Base-by-base conservation (phyloP, 1,140 invertebrate genomes). In the Drosophila bifasciata region DNA sequence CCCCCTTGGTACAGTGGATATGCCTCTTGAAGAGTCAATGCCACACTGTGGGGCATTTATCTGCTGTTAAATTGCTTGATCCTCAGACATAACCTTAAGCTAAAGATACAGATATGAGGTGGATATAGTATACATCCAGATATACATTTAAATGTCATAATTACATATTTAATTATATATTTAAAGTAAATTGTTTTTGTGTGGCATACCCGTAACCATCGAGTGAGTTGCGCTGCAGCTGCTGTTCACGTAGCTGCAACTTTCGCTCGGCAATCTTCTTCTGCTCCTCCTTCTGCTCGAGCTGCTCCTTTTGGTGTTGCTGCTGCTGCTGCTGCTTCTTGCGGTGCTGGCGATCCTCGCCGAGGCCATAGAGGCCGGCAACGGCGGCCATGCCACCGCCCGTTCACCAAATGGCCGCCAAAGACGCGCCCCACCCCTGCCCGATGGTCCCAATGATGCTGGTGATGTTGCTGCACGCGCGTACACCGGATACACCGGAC, bases 271-370 rank as follows among this genome's bases (percentile, higher is more conserved):
- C 89, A 25, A 91, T 81, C 53, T 90, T 91, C 62, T 90, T 91
- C 46, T 91, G 89, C 69, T 91, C 86, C 57, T 91, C 89, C 71
- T 91, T 91, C 39, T 91, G 89, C 67, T 91, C 88, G 53, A 89
- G 90, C 58, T 90, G 90, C 46, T 91, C 90, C 57, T 79, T 76
- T 23, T 91, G 90, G 43, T 91, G 90, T 49, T 90, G 89, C 49
- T 91, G 89, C 70, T 91, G 89, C 17, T 91, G 86, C 25, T 91
- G 90, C 52, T 91, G 89, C 46, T 91, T 91, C 51, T 90, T 90
- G 36, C 90, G 86, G 69, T 91, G 90, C 64, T 91, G 90, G 32
- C 91, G 89, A 80, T 91, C 91, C 64, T 91, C 90, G 57, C 91
- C 91, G 17, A 91, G 85, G 49, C 90, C 90, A 60, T 91, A 91